Conservation (phyloP, 2,113 vertebrate species). For the Passer montanus region DNA sequence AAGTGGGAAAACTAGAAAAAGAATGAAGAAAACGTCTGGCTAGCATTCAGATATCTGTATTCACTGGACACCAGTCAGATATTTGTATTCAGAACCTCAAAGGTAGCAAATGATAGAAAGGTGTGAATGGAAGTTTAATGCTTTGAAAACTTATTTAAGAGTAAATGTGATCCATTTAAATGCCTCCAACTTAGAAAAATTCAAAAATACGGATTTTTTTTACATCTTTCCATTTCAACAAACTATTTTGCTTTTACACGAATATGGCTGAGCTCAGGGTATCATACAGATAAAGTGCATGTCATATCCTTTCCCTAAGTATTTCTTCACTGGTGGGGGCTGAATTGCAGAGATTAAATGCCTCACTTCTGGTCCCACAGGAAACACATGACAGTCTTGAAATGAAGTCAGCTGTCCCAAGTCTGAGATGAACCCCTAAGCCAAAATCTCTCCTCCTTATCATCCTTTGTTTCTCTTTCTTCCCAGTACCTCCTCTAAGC, state of each 20-base stretch:
- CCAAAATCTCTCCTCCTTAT: not conserved
- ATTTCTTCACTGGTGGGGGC: not conserved
- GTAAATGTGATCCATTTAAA: not conserved
- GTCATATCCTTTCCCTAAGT: not conserved
- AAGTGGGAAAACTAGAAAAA: not conserved
- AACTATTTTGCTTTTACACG: not conserved
- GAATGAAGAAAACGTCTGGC: not conserved
- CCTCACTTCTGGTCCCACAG: not conserved
- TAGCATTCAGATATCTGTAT: not conserved
- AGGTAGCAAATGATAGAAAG: constrained; percentile 7
- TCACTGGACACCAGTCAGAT: not conserved
- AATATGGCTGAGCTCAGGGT: not conserved
- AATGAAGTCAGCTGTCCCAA: not conserved
- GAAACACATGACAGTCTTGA: not conserved
- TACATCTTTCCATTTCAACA: not conserved
- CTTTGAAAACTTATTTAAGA: constrained; percentile 38
- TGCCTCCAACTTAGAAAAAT: not conserved
- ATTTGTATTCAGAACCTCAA: constrained; percentile 19
- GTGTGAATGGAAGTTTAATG: constrained; percentile 22
- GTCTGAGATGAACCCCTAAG: not conserved
- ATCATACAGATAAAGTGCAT: rapidly evolving
- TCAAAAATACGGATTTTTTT: not conserved
- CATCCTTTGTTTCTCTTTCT: not conserved
- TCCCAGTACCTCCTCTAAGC: not conserved
- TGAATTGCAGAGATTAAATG: not conserved